Evolutionary conservation across 92 coral and sea anemone species (phyloP).

Genomic region (Pocillopora meandrina): DNA sequence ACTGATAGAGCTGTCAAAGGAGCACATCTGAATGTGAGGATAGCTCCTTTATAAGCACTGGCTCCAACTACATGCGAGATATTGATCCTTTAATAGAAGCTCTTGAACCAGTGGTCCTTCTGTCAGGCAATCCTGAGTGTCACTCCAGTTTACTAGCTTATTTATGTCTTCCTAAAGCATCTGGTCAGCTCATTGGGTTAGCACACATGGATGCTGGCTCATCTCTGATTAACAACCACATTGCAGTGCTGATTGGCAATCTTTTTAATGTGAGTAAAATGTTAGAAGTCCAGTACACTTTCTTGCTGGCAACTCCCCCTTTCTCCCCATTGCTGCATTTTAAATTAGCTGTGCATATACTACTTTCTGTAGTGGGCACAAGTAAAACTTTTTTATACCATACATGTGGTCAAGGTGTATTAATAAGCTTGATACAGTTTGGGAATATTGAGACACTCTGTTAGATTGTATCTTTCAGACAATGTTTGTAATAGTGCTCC

Average conservation of each 20-base stretch:
- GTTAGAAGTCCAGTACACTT: too few relatives aligned
- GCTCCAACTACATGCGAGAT: conserved; percentile 77
- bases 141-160: conserved; percentile 89
- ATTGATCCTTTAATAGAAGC: conserved; percentile 85
- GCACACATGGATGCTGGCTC: conserved; percentile 67
- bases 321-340: too few relatives aligned
- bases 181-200: conserved; percentile 77
- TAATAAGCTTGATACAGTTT: too few relatives aligned
- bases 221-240: conserved; percentile 75
- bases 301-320: too few relatives aligned
- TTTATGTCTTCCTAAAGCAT: conserved; percentile 93
- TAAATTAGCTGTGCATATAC: too few relatives aligned
- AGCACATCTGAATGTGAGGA: conserved; percentile 87
- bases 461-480: too few relatives aligned
- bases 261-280: conserved; percentile 89
- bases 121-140: conserved; percentile 97
- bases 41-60: conserved; percentile 77
- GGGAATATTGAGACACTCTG: too few relatives aligned
- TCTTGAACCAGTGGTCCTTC: conserved; percentile 86
- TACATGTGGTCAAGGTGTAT: too few relatives aligned
- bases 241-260: conserved; percentile 91
- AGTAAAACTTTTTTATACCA: too few relatives aligned
- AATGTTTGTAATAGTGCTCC: too few relatives aligned
- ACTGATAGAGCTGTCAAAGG: conserved; percentile 42
- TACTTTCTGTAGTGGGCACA: too few relatives aligned